Base-by-base conservation (phyloP, 2,888 invertebrate genomes). In the Helleia helle region DNA sequence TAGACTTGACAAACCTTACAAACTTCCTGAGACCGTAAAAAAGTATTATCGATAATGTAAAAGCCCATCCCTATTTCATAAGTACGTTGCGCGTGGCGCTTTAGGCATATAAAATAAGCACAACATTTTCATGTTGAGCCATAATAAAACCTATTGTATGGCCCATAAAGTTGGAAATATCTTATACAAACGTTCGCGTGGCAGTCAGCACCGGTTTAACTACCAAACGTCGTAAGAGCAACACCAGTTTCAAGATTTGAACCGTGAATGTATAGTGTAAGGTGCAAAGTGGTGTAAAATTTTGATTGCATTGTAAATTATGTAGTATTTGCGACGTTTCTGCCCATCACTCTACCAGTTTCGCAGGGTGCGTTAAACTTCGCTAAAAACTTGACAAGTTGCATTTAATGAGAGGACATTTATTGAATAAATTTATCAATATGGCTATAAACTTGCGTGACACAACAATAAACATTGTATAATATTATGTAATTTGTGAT, bases 291-390 rank as follows among this genome's bases (percentile, higher is more conserved):
- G 3, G 28, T 4, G 4, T 45, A 12, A 0, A 9, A 1, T 3
- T 6, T 9, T 7, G 40, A 43, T 43, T 44, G 47, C 41, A 48
- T 48, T 46, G 44, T 57, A 61, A 63, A 59, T 60, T 57, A 56
- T 56, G 52, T 50, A 53, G 51, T 56, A 58, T 60, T 62, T 51
- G 56, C 55, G 51, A 55, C 54, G 54, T 54, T 55, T 50, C 54
- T 51, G 51, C 51, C 56, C 58, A 52, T 57, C 59, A 55, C 56
- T 58, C 56, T 62, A 62, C 65, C 57, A 52, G 59, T 64, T 62
- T 56, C 51, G 52, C 56, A 51, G 56, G 55, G 58, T 60, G 58
- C 60, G 59, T 62, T 61, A 62, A 63, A 61, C 60, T 55, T 56
- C 41, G 47, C 42, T 46, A 46, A 47, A 48, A 48, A 43, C 40